These are phyloP conservation scores for Allophyes oxyacanthae DNA, from an alignment of 2,888 invertebrate genomes.

Conservation along the genomic window DNA sequence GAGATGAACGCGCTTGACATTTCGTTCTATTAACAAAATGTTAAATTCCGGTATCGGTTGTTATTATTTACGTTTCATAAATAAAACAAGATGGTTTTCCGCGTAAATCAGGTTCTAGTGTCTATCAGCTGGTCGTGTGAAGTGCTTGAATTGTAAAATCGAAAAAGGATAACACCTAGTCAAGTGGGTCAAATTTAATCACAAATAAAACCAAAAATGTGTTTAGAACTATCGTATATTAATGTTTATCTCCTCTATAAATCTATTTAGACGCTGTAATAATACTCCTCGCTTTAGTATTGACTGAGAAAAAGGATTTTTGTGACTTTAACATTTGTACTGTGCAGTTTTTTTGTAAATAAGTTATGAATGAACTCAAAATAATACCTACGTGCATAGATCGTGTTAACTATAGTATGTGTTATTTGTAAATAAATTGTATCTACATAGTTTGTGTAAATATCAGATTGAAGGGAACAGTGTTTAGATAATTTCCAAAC, in stretches of 20 bases:
- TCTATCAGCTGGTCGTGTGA: conserved; percentile 31
- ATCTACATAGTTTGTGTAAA: conserved; percentile 26
- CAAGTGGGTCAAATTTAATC: conserved; percentile 49
- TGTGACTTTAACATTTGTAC: conserved; percentile 2
- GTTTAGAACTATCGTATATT: conserved; percentile 28
- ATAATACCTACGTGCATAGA: conserved; percentile 16
- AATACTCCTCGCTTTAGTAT: conserved; percentile 19
- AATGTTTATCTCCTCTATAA: conserved; percentile 13
- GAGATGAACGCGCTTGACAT: conserved; percentile 82
- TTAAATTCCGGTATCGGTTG: conserved; percentile 64
- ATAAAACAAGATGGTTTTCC: conserved; percentile 69
- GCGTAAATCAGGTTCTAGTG: conserved; percentile 33
- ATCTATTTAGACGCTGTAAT: conserved; percentile 15
- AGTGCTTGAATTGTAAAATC: conserved; percentile 53
- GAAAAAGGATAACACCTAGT: conserved; percentile 47
- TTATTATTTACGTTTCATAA: conserved; percentile 68
- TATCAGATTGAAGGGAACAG: conserved; percentile 31
- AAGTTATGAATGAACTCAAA: conserved; percentile 20
- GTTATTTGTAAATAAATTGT: too few species aligned
- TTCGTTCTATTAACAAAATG: conserved; percentile 73
- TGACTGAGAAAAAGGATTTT: conserved; percentile 30
- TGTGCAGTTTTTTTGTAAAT: conserved; percentile 35
- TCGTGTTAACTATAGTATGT: too few species aligned
- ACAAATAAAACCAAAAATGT: conserved; percentile 47
- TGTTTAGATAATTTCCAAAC: conserved; percentile 46